Percentiles rank a stretch among this genome's conserved stretches.
Conservation (phyloP, 2,888 invertebrate species). For the Megastigmus dorsalis region DNA sequence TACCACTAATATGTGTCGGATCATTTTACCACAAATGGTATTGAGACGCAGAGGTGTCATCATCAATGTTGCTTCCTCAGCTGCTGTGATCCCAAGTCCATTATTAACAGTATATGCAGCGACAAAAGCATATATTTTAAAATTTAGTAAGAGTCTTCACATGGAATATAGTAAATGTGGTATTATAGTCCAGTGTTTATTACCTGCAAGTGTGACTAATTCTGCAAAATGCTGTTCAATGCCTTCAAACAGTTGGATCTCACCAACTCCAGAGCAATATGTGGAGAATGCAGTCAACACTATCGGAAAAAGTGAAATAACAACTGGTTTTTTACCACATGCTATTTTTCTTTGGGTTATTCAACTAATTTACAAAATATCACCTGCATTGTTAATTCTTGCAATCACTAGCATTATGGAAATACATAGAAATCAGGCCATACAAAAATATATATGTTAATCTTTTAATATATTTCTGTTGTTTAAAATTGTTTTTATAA, state of each 20-base stretch:
- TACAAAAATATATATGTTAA: conserved; percentile 63
- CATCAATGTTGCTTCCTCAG: conserved; percentile 90
- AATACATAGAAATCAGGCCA: conserved; percentile 60
- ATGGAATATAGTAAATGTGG: conserved; percentile 84
- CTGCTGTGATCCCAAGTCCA: conserved; percentile 86
- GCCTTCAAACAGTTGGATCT: conserved; percentile 78
- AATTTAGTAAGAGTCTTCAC: conserved; percentile 84
- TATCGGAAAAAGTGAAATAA: conserved; percentile 80
- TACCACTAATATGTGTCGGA: conserved; percentile 87
- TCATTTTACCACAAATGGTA: conserved; percentile 89
- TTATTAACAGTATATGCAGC: conserved; percentile 89
- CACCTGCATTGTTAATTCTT: conserved; percentile 57
- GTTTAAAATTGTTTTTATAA: conserved; percentile 12
- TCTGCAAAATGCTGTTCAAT: conserved; percentile 84
- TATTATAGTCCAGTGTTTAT: conserved; percentile 85
- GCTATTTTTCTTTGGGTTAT: conserved; percentile 77
- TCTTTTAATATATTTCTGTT: conserved; percentile 18
- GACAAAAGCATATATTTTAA: conserved; percentile 89
- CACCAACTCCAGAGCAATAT: conserved; percentile 82
- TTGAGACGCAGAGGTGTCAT: conserved; percentile 86
- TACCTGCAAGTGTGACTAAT: conserved; percentile 91
- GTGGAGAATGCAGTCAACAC: conserved; percentile 83
- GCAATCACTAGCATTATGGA: conserved; percentile 63
- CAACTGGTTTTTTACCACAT: conserved; percentile 85
- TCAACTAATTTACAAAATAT: conserved; percentile 62